Evolutionary conservation across 2,113 vertebrate species (phyloP).

Genomic region (Mastomys natalensis): DNA sequence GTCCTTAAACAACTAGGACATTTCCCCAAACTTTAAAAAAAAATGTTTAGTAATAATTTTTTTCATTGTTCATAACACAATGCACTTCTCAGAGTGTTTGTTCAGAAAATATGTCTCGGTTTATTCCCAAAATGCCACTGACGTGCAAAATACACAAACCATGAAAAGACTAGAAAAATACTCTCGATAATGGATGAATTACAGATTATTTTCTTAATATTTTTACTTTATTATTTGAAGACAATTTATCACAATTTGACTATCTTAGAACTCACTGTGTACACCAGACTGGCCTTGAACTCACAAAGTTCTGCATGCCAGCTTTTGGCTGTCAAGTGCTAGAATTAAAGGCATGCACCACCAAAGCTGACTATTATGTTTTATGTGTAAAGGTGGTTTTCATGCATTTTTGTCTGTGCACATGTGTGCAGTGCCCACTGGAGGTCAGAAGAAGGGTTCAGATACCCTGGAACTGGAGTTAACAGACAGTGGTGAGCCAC

Average conservation of each 20-base stretch:
- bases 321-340: background rate
- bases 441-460: background rate
- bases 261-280: background rate
- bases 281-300: background rate
- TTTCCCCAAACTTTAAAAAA: background rate
- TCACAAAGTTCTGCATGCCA: background rate
- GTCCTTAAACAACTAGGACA: background rate
- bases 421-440: background rate
- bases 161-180: conserved; percentile 3
- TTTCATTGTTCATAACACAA: background rate
- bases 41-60: background rate
- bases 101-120: background rate
- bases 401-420: background rate
- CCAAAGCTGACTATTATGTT: background rate
- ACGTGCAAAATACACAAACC: background rate
- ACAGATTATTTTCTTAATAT: background rate
- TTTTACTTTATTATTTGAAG: background rate
- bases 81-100: background rate
- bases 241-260: background rate
- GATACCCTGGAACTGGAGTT: background rate
- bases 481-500: background rate
- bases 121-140: background rate
- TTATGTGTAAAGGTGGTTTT: background rate
- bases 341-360: background rate
- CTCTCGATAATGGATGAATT: background rate